Percentiles rank a stretch among this genome's conserved stretches.
Evolutionary conservation across 2,113 vertebrate species (phyloP).

Genomic region (Tetrao urogallus): DNA sequence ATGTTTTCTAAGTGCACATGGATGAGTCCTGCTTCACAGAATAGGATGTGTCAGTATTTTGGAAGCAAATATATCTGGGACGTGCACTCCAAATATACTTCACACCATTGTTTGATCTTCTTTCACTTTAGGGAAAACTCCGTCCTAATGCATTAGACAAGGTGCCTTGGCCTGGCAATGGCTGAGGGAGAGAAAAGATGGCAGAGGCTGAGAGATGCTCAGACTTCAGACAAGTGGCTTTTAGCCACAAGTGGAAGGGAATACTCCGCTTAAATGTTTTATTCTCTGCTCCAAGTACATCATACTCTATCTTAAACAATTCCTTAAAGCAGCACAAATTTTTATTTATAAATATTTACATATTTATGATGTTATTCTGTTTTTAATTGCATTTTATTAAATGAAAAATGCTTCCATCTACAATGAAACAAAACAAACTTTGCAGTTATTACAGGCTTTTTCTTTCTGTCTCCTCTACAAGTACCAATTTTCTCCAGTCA

Average conservation of each 20-base stretch:
- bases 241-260: not conserved
- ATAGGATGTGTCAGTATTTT: not conserved
- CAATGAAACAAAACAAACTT: slow-evolving; percentile 5
- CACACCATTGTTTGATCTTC: not conserved
- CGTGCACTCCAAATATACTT: rapidly evolving
- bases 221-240: not conserved
- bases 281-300: not conserved
- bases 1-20: not conserved
- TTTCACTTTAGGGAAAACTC: rapidly evolving
- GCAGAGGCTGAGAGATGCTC: not conserved
- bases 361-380: not conserved
- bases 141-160: not conserved
- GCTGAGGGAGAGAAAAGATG: not conserved
- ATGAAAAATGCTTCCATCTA: not conserved
- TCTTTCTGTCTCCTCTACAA: not conserved
- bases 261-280: not conserved
- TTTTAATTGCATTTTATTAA: slow-evolving; percentile 19
- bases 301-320: not conserved
- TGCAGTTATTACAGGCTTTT: not conserved
- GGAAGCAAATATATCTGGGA: not conserved
- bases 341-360: not conserved
- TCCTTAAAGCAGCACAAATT: not conserved
- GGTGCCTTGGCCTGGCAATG: rapidly evolving
- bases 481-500: slow-evolving; percentile 43
- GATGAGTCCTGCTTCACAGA: not conserved